Evolutionary conservation across 2,113 vertebrate genomes (phyloP).

Genomic region (Morone chrysops): DNA sequence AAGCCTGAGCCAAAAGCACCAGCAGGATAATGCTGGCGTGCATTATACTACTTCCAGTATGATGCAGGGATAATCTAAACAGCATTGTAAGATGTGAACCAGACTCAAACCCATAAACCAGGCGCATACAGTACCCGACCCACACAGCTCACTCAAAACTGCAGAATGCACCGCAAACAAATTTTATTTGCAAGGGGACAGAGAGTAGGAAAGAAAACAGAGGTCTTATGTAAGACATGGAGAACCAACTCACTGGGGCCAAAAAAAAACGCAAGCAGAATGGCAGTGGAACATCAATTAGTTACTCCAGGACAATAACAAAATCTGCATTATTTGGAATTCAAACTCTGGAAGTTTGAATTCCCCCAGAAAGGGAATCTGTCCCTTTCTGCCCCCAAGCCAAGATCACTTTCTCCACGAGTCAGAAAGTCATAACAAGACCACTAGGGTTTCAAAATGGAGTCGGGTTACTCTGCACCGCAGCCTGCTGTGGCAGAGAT

Average conservation of each 20-base stretch:
- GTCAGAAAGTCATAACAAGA: slow-evolving; percentile 66
- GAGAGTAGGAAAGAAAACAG: slow-evolving; percentile 12
- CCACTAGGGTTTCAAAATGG: slow-evolving; percentile 72
- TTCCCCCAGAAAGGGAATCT: background rate
- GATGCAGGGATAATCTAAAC: slow-evolving; percentile 22
- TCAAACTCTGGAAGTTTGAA: background rate
- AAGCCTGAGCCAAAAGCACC: slow-evolving; percentile 20
- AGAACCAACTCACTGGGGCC: background rate
- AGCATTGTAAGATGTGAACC: slow-evolving; percentile 24
- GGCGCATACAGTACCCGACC: background rate
- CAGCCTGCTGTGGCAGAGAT: slow-evolving; percentile 61
- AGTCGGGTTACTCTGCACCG: slow-evolving; percentile 59
- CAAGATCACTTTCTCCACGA: slow-evolving; percentile 41
- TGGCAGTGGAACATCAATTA: slow-evolving; percentile 14
- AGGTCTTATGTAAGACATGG: slow-evolving; percentile 14
- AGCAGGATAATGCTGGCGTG: slow-evolving; percentile 1
- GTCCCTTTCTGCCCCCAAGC: slow-evolving; percentile 18
- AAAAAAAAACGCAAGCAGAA: background rate
- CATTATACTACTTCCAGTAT: slow-evolving; percentile 23
- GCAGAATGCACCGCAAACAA: slow-evolving; percentile 24
- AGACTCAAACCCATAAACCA: slow-evolving; percentile 26
- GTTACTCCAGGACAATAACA: slow-evolving; percentile 20
- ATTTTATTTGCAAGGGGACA: background rate
- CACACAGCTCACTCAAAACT: slow-evolving; percentile 10
- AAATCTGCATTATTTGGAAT: slow-evolving; percentile 14